phyloP scores from a whole-genome alignment of 1,140 invertebrate species.

The Parasteatoda tepidariorum region DNA sequence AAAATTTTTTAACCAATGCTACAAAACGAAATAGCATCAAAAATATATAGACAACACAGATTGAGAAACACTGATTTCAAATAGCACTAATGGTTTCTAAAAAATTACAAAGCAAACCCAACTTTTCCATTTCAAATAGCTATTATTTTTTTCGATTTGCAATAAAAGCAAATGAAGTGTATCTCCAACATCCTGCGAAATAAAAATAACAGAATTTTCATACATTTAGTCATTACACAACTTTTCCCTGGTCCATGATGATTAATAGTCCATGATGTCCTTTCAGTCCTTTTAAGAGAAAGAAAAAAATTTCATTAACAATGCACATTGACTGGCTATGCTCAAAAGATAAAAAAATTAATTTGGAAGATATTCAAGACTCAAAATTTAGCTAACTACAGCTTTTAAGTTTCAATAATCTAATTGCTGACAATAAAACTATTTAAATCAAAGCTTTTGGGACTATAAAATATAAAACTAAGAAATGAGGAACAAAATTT shows the following conservation, averaged over 20 bases:
- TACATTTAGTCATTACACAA: conserved; percentile 14
- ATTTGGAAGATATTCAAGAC: background rate
- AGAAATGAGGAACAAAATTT: background rate
- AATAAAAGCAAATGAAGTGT: background rate
- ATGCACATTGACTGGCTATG: conserved; percentile 28
- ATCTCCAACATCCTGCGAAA: conserved; percentile 20
- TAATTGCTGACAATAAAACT: background rate
- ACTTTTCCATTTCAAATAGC: background rate
- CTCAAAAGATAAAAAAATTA: background rate
- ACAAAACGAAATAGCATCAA: background rate
- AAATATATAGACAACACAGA: background rate
- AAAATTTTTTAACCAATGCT: background rate
- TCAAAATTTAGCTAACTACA: background rate
- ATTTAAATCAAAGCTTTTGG: conserved; percentile 4
- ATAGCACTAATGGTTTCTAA: background rate
- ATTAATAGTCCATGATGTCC: background rate
- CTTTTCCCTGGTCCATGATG: background rate
- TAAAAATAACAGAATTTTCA: conserved; percentile 49
- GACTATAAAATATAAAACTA: background rate
- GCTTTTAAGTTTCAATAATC: conserved; percentile 4
- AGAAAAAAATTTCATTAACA: conserved; percentile 48
- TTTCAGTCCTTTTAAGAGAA: conserved; percentile 50
- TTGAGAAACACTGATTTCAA: background rate
- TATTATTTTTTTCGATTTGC: background rate
- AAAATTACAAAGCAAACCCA: background rate